Base-by-base conservation (phyloP, 2,888 invertebrate genomes). In the Achlya flavicornis region DNA sequence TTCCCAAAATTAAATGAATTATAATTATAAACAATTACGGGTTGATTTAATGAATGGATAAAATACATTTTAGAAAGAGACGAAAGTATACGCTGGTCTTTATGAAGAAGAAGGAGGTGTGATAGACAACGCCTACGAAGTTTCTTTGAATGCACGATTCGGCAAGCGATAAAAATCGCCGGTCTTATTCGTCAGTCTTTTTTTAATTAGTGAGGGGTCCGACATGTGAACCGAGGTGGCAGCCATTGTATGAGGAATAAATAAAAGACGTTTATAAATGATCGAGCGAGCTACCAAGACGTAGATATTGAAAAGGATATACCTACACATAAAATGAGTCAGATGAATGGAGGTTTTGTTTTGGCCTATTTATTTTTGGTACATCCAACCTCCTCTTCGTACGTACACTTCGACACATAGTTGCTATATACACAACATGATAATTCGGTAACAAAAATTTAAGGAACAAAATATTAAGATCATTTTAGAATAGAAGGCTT, bases 131-230 rank as follows among this genome's bases (percentile, higher is more conserved):
- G 93, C 93, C 93, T 93, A 86, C 92, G 84, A 77, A 69, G 82
- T 85, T 88, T 87, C 90, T 88, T 89, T 85, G 86, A 86, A 83
- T 88, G 85, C 86, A 88, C 84, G 91, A 92, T 93, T 93, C 91
- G 92, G 91, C 87, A 85, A 85, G 88, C 85, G 93, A 93, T 93
- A 91, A 92, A 92, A 92, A 93, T 93, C 93, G 89, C 87, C 85
- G 89, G 92, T 91, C 88, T 93, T 90, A 93, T 93, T 93, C 93
- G 93, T 93, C 91, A 86, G 91, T 76, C 79, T 89, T 92, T 88
- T 92, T 93, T 92, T 93, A 93, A 93, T 93, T 93, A 92, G 88
- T 87, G 85, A 91, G 91, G 91, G 92, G 88, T 87, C 87, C 74
- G 83, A 83, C 89, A 90, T 93, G 93, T 89, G 93, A 93, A 92